Evolutionary conservation across 2,113 vertebrate genomes (phyloP), one percentile per base, ranked within the genome.

Genomic region (Calidris pygmaea): DNA sequence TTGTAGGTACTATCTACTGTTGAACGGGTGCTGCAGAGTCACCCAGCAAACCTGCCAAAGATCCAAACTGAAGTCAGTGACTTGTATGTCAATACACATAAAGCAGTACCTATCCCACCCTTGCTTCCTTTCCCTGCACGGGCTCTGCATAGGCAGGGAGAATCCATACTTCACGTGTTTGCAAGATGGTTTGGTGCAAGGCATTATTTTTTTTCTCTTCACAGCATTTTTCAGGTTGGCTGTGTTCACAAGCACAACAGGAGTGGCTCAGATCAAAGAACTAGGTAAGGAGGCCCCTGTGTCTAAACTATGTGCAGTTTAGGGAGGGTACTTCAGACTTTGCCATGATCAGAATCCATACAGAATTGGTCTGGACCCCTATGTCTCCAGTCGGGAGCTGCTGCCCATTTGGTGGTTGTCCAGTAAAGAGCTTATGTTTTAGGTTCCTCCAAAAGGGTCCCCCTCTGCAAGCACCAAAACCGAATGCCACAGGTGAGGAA

Each of bases 351-450:
- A 27, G 58, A 62, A 71, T 63, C 80, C 5, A 9, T 20, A 10
- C 21, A 85, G 50, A 48, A 47, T 13, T 56, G n/a, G 16, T 58
- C 41, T 74, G 56, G 30, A 50, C 13, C 12, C 16, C 41, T 53
- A 12, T 12, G 1, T 34, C 12, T 14, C 16, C 1, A 1, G 0
- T 14, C 35, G 41, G 65, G 30, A 0, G 0, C 43, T 32, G 34
- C 22, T 52, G 62, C 10, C 34, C 67, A 10, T 67, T 72, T 41
- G 32, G 17, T 47, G 52, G 48, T n/a, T 78, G 21, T 72, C 52
- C 37, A 55, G 66, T 71, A 67, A 75, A 66, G 5, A 90, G 6
- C 14, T 41, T 41, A 59, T 47, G 13, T 45, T 17, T 87, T 72
- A 29, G 32, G 37, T 71, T 87, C 34, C 23, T 39, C 23, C 15